These are phyloP conservation scores for Aotus griseimembra DNA, from an alignment of 2,797 vertebrate genomes.

Conservation along the genomic window DNA sequence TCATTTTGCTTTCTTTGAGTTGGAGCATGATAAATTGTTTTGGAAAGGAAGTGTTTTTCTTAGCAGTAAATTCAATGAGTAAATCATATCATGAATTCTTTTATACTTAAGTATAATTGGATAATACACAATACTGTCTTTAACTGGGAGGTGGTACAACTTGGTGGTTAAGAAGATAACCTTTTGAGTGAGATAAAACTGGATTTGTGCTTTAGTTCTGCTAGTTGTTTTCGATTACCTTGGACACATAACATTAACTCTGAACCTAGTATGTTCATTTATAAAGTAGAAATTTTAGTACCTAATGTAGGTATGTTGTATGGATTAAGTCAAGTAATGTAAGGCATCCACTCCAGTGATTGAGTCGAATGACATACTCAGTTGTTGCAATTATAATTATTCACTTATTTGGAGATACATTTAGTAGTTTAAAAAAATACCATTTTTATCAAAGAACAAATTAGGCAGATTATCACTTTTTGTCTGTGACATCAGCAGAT, in stretches of 20 bases:
- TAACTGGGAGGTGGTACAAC: not conserved
- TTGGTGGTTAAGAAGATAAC: constrained; percentile 32
- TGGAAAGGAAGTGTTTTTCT: not conserved
- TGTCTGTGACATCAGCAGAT: not conserved
- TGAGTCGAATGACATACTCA: not conserved
- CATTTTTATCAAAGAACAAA: not conserved
- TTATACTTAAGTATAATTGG: not conserved
- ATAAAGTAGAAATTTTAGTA: not conserved
- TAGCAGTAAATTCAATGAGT: not conserved
- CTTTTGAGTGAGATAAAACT: not conserved
- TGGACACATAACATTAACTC: not conserved
- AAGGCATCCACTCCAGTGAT: not conserved
- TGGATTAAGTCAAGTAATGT: not conserved
- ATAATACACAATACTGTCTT: not conserved
- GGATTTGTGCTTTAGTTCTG: not conserved
- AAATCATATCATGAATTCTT: not conserved
- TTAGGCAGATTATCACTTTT: not conserved
- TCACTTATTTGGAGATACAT: not conserved
- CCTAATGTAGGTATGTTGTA: not conserved
- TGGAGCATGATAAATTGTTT: not conserved
- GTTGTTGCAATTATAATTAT: not conserved
- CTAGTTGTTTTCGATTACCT: not conserved
- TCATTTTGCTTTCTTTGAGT: constrained; percentile 29
- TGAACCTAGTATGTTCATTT: not conserved
- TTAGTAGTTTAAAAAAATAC: not conserved